These are phyloP conservation scores for Notechis scutatus DNA, from an alignment of 2,113 vertebrate species.

Conservation along the genomic window DNA sequence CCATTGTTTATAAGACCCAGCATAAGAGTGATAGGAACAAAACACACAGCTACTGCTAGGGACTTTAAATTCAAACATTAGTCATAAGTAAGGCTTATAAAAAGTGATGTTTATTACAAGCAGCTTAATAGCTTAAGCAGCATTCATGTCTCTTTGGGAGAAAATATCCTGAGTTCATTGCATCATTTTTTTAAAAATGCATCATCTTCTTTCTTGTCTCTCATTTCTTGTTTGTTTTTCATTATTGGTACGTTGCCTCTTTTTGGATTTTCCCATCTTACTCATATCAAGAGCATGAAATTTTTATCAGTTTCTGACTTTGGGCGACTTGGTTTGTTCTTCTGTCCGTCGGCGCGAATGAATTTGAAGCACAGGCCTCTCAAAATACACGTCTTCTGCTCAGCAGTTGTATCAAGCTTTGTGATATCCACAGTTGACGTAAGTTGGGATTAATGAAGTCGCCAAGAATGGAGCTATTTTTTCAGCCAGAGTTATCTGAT, in stretches of 20 bases:
- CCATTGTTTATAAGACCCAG: slow-evolving; percentile 6
- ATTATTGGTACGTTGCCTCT: background rate
- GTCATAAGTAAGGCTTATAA: slow-evolving; percentile 23
- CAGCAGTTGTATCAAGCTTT: background rate
- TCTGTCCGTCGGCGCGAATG: background rate
- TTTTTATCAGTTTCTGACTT: background rate
- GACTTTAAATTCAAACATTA: slow-evolving; percentile 50
- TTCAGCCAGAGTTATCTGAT: background rate
- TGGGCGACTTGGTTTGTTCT: background rate
- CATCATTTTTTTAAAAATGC: slow-evolving; percentile 20
- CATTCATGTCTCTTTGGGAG: background rate
- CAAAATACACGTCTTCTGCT: background rate
- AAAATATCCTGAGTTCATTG: slow-evolving; percentile 7
- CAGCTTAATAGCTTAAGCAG: slow-evolving; percentile 30
- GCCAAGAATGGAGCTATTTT: background rate
- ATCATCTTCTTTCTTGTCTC: slow-evolving; percentile 8
- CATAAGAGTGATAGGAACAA: slow-evolving; percentile 21
- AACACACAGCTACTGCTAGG: slow-evolving; percentile 29
- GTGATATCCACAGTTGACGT: background rate
- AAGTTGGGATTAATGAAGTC: background rate
- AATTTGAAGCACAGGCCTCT: background rate
- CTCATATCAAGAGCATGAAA: background rate
- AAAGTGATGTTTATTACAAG: background rate
- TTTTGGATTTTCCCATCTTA: slow-evolving; percentile 24
- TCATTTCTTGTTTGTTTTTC: background rate